Base-by-base conservation (phyloP, 2,888 invertebrate species). In the Nowickia ferox region DNA sequence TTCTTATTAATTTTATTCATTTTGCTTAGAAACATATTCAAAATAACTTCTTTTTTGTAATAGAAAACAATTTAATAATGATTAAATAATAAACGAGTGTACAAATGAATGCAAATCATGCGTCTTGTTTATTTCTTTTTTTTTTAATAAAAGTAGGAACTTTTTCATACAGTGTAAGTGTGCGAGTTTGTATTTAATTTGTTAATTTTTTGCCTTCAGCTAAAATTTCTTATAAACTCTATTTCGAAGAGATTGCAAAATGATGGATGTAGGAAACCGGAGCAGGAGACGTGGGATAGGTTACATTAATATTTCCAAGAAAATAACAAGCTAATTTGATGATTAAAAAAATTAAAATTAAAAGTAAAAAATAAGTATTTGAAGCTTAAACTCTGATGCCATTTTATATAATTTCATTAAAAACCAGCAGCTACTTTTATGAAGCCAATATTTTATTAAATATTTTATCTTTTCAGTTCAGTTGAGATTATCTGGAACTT, bases 101-200 rank as follows among this genome's bases (percentile, higher is more conserved):
- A 40, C 0, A 65, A 71, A 63, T 71, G 44, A 53, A 46, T 48
- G 40, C 63, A 72, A 79, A 65, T 65, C 2, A 53, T 46, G 59
- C 63, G 19, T 48, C 38, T 59, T 46, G 44, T 75, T 75, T 61
- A 22, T 9, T 68, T 30, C 40, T 71, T 30, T 61, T 61, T 38
- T 63, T 68, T 74, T 81, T 75, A 68, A 68, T 75, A 61, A 80
- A 83, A 83, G 86, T 86, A 86, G 86, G 86, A 86, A 86, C 86
- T 86, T 83, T 86, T 79, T 83, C 79, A 83, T 86, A 86, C 83
- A 86, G 78, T 79, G 78, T 86, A 76, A 83, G 83, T 83, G 79
- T 83, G 83, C 79, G 83, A 86, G 83, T 82, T 63, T 77, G 51
- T 22, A 46, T 71, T 77, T 53, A 59, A 59, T 65, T 78, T 61